Percentiles rank a stretch among this genome's conserved stretches.
Conservation (phyloP, 2,797 vertebrate species). For the Pogonophryne albipinna region DNA sequence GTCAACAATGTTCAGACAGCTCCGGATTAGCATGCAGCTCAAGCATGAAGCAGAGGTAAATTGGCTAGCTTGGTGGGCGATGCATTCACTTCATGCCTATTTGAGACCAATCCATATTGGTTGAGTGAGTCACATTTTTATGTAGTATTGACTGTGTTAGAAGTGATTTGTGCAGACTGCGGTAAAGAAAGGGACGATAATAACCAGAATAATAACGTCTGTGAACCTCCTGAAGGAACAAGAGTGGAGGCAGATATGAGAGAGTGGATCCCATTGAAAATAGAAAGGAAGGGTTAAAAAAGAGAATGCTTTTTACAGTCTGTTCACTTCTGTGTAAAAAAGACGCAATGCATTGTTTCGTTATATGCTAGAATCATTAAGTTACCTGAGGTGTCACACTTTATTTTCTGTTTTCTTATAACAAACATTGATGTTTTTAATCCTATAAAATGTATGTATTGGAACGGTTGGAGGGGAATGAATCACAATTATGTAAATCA, state of each 20-base stretch:
- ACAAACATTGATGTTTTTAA: too few relatives aligned
- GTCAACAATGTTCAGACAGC: slow-evolving; percentile 17
- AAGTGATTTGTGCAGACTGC: neutral
- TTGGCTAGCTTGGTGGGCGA: neutral
- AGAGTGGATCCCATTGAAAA: neutral
- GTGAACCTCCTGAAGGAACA: neutral
- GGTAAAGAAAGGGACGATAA: neutral
- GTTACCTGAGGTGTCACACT: too few relatives aligned
- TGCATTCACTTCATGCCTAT: slow-evolving; percentile 4
- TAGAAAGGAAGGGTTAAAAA: too few relatives aligned
- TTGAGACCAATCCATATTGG: slow-evolving; percentile 9
- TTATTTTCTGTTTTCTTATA: too few relatives aligned
- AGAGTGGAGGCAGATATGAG: neutral
- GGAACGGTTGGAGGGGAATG: neutral
- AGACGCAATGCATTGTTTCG: too few relatives aligned
- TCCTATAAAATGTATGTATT: too few relatives aligned
- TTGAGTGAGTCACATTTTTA: slow-evolving; percentile 1
- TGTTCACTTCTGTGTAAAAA: too few relatives aligned
- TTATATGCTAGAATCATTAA: too few relatives aligned
- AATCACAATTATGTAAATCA: neutral
- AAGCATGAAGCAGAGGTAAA: slow-evolving; percentile 24
- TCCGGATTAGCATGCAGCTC: slow-evolving; percentile 41
- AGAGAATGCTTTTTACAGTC: too few relatives aligned
- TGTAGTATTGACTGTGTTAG: neutral
- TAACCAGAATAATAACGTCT: neutral